Base-by-base conservation (phyloP, 2,113 vertebrate species). In the Peromyscus maniculatus region DNA sequence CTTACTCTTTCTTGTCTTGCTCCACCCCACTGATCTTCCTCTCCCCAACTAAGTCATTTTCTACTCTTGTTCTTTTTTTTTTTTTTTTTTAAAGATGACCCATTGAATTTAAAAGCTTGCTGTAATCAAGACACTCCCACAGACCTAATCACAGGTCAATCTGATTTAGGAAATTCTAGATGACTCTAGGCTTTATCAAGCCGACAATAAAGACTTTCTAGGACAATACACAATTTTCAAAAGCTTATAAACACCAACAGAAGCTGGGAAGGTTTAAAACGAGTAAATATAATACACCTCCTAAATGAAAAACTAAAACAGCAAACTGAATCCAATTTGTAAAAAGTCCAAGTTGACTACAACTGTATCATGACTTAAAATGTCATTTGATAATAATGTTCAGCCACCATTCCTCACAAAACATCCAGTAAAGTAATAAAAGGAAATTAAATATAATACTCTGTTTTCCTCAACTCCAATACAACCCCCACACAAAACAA, bases 381-480 rank as follows among this genome's bases (percentile, higher is more conserved):
- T 55, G 52, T 66, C 89, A 91, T 69, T 43, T 94, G 78, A 91
- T 74, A 83, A 93, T 93, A 83, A 93, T 93, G 26, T 69, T 91
- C 12, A 79, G 24, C 36, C 33, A 86, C 31, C 33, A 89, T 28
- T 87, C 26, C 52, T 89, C 83, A 94, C 66, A 80, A 96, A 95
- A 95, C 87, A 57, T 83, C 49, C 86, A 96, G 31, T 43, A 59
- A 77, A 91, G 67, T 26, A 93, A 69, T 36, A 94, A 91, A 80
- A 93, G 15, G 49, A 49, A 89, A 94, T 59, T 43, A 95, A 78
- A 66, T 46, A 57, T 55, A 36, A 66, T 12, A 82, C 13, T 8
- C 13, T 8, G 74, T 52, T 26, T 10, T 5, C 52, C 33, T 64
- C 66, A 93, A 90, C 86, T 78, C 16, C 17, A 88, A 88, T 52